Base-by-base conservation (phyloP, 2,888 invertebrate genomes). In the Chloromyia formosa region DNA sequence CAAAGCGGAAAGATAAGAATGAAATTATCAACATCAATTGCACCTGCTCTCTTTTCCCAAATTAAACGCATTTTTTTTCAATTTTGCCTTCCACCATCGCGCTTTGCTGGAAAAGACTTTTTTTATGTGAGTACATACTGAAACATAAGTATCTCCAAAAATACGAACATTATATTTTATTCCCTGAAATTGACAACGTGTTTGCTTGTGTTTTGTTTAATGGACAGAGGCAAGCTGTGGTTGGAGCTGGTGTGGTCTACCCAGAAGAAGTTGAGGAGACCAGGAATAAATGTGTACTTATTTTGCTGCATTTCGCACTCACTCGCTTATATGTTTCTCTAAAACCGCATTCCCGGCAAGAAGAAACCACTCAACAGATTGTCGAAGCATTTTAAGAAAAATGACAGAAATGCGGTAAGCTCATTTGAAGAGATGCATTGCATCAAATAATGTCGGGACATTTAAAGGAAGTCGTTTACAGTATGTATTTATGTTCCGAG, bases 331-430 rank as follows among this genome's bases (percentile, higher is more conserved):
- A n/a, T n/a, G n/a, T n/a, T n/a, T n/a, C n/a, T n/a, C n/a, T n/a
- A n/a, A 42, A 42, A 42, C 42, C 42, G 12, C 42, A 42, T 42
- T 42, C 42, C 12, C 42, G 5, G 42, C 42, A 42, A 42, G 42
- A n/a, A n/a, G 42, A 42, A 42, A 42, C 42, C 42, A 42, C 42
- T 42, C 12, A 42, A 12, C 42, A 42, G 42, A 42, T 42, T 42
- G 42, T 42, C 42, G 54, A 16, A 54, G 54, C 5, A n/a, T n/a
- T 54, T 0, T n/a, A 54, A 16, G 16, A 54, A 54, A 54, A 54
- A 54, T 54, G 54, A 54, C 54, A n/a, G 54, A 54, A 54, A 54
- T 54, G 54, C 54, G 54, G 54, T 54, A 16, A 54, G 54, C 16
- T 54, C 1, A 16, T n/a, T 54, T 54, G 1, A 54, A 16, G 54